phyloP scores from a whole-genome alignment of 2,888 invertebrate genomes.

The Caenorhabditis sp. region DNA sequence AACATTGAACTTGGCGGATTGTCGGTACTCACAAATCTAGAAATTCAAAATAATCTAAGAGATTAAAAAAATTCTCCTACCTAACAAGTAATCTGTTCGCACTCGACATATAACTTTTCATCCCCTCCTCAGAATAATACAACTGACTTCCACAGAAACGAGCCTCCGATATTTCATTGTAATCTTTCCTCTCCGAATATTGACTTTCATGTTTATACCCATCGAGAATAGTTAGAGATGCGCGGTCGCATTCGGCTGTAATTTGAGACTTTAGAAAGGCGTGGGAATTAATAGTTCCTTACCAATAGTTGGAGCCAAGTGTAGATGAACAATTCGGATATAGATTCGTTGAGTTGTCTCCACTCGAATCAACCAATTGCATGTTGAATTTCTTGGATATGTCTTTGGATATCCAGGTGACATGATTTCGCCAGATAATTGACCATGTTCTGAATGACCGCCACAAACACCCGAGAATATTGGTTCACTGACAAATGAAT shows the following conservation, averaged over 20 bases:
- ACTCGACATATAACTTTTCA: constrained; percentile 72
- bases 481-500: constrained; percentile 27
- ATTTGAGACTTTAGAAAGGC: too few relatives aligned
- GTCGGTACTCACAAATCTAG: constrained; percentile 24
- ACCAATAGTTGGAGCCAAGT: constrained; percentile 69
- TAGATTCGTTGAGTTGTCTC: constrained; percentile 72
- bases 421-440: constrained; percentile 70
- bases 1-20: constrained; percentile 31
- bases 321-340: constrained; percentile 72
- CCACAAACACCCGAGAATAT: constrained; percentile 36
- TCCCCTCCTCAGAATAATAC: constrained; percentile 73
- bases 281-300: too few relatives aligned
- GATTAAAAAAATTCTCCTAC: constrained; percentile 9
- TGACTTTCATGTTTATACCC: constrained; percentile 68
- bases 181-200: constrained; percentile 17
- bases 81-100: constrained; percentile 72
- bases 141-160: constrained; percentile 73
- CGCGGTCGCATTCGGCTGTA: constrained; percentile 72
- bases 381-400: constrained; percentile 72
- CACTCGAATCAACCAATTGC: constrained; percentile 74
- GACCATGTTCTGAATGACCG: constrained; percentile 36
- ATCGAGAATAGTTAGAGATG: constrained; percentile 72
- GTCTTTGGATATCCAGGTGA: constrained; percentile 73
- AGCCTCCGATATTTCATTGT: constrained; percentile 33
- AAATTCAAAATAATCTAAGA: not conserved